Percentiles rank a stretch among this genome's conserved stretches.
phyloP scores from a whole-genome alignment of 2,797 vertebrate species.

The Eupleurogrammus muticus region DNA sequence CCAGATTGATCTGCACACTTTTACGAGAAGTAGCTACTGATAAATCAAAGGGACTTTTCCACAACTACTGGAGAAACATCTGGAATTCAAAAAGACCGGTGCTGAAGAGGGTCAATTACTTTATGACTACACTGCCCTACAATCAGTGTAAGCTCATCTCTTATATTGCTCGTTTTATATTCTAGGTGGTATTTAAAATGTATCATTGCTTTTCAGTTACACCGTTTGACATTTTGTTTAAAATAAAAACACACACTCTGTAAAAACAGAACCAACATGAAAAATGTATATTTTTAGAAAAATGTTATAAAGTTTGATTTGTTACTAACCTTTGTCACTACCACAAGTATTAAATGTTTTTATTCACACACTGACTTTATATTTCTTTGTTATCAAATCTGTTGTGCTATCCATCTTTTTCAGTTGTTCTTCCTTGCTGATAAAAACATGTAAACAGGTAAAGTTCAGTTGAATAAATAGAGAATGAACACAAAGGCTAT shows the following conservation, averaged over 20 bases:
- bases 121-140: too few species aligned
- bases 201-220: too few species aligned
- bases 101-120: background rate
- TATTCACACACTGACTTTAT: background rate
- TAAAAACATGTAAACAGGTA: background rate
- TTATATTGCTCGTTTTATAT: too few species aligned
- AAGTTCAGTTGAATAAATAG: constrained; percentile 15
- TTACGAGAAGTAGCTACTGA: background rate
- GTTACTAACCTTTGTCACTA: too few species aligned
- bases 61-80: background rate
- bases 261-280: too few species aligned
- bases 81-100: too few species aligned
- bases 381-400: too few species aligned
- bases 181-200: too few species aligned
- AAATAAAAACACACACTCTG: too few species aligned
- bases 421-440: background rate
- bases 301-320: too few species aligned
- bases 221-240: too few species aligned
- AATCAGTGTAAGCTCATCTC: background rate
- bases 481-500: constrained; percentile 14
- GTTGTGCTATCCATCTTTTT: background rate
- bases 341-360: constrained; percentile 5
- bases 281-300: too few species aligned
- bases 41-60: background rate
- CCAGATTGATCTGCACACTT: background rate